Percentiles rank a stretch among this genome's conserved stretches.
Conservation (phyloP, 2,113 vertebrate genomes). For the Microtus montanus region DNA sequence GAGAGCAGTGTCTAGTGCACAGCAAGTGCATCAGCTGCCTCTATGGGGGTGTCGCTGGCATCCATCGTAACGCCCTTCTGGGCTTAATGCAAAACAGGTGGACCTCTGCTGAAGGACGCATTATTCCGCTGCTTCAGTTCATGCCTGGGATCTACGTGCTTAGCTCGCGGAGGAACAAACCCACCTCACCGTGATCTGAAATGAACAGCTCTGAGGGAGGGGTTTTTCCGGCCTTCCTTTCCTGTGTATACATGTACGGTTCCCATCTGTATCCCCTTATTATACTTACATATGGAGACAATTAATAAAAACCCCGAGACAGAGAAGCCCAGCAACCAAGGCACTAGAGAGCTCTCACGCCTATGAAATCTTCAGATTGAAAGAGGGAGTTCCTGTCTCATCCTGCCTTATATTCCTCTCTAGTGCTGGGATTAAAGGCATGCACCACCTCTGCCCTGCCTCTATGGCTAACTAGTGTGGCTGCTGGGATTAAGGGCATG, state of each 20-base stretch:
- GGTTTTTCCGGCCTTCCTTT: neutral
- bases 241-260: neutral
- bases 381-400: too few relatives aligned
- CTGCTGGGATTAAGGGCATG: too few relatives aligned
- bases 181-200: neutral
- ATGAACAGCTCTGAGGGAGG: neutral
- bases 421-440: too few relatives aligned
- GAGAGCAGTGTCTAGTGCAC: neutral
- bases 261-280: neutral
- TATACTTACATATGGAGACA: neutral
- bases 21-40: neutral
- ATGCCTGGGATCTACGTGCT: neutral
- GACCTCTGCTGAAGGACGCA: slow-evolving; percentile 10
- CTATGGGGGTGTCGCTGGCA: neutral
- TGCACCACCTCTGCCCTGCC: too few relatives aligned
- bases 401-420: too few relatives aligned
- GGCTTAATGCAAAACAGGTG: neutral
- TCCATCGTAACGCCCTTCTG: neutral
- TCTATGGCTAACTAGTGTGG: too few relatives aligned
- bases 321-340: too few relatives aligned
- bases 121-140: slow-evolving; percentile 32
- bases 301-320: too few relatives aligned
- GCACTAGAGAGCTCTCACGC: too few relatives aligned
- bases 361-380: too few relatives aligned
- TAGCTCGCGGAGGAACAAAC: slow-evolving; percentile 25